These are phyloP conservation scores for Pediacus dermestoides DNA, from an alignment of 2,888 invertebrate species.

Conservation along the genomic window DNA sequence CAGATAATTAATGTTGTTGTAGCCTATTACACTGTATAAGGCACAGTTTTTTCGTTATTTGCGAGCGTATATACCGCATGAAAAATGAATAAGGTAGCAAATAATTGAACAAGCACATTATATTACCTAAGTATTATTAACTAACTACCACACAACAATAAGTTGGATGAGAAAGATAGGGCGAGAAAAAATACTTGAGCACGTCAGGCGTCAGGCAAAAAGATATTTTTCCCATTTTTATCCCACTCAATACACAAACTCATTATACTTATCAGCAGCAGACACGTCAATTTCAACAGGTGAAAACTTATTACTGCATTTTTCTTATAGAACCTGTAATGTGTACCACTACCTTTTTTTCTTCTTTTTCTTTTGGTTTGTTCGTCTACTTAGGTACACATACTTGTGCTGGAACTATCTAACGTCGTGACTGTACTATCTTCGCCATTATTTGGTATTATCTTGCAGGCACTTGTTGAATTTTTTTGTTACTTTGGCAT, in stretches of 20 bases:
- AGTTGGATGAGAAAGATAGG: too few species aligned
- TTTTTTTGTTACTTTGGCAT: slow-evolving; percentile 25
- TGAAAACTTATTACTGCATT: slow-evolving; percentile 25
- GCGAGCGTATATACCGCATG: too few species aligned
- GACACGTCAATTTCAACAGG: slow-evolving; percentile 27
- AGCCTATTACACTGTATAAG: too few species aligned
- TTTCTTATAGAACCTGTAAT: slow-evolving; percentile 12
- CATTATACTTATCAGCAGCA: slow-evolving; percentile 28
- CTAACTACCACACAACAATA: too few species aligned
- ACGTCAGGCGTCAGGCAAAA: too few species aligned
- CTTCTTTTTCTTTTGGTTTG: background rate
- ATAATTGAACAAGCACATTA: too few species aligned
- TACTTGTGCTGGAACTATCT: slow-evolving; percentile 21
- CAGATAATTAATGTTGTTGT: too few species aligned
- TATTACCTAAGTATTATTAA: too few species aligned
- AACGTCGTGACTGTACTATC: slow-evolving; percentile 31
- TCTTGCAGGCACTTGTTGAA: slow-evolving; percentile 18
- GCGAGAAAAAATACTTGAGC: too few species aligned
- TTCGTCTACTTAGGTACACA: slow-evolving; percentile 6
- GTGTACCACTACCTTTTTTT: slow-evolving; percentile 10
- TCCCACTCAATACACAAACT: slow-evolving; percentile 21
- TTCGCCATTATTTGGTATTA: slow-evolving; percentile 31
- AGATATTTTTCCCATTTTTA: slow-evolving; percentile 12
- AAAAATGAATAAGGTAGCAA: too few species aligned
- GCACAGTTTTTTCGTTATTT: too few species aligned